Evolutionary conservation across 2,888 invertebrate species (phyloP).

Genomic region (Eupithecia exiguata): DNA sequence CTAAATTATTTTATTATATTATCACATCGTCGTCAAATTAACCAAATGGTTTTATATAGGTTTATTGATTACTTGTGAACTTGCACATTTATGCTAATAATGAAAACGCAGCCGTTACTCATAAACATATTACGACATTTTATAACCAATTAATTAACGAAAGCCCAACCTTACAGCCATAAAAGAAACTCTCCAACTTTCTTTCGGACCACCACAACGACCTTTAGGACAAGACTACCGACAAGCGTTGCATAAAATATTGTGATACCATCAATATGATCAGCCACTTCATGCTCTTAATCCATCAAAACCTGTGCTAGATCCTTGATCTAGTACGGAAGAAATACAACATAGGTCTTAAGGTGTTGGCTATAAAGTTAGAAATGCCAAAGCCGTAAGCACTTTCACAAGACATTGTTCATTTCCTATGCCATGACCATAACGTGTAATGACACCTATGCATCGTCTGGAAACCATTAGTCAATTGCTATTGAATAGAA

Average conservation of each 20-base stretch:
- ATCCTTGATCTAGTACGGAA: conserved; percentile 47
- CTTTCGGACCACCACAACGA: conserved; percentile 38
- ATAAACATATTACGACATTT: conserved; percentile 13
- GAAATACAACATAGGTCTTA: conserved; percentile 24
- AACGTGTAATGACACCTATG: conserved; percentile 47
- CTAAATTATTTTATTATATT: neutral
- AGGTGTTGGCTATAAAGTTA: conserved; percentile 8
- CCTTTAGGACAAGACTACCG: conserved; percentile 40
- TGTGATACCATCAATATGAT: conserved; percentile 51
- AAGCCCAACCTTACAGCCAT: conserved; percentile 32
- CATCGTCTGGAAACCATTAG: conserved; percentile 41
- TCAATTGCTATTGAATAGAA: conserved; percentile 40
- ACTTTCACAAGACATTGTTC: conserved; percentile 57
- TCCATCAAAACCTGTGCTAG: conserved; percentile 54
- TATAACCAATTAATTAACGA: conserved; percentile 35
- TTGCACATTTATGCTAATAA: conserved; percentile 4
- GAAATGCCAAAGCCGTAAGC: conserved; percentile 39
- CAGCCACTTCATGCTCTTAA: conserved; percentile 53
- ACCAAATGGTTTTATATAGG: neutral
- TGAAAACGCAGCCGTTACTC: conserved; percentile 6
- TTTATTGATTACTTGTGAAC: conserved; percentile 6
- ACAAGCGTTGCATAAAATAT: conserved; percentile 44
- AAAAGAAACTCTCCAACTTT: conserved; percentile 40
- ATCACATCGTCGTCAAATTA: neutral
- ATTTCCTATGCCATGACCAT: conserved; percentile 50